Evolutionary conservation across 2,888 invertebrate species (phyloP), one percentile per base, ranked within the genome.

Genomic region (Aricia artaxerxes): DNA sequence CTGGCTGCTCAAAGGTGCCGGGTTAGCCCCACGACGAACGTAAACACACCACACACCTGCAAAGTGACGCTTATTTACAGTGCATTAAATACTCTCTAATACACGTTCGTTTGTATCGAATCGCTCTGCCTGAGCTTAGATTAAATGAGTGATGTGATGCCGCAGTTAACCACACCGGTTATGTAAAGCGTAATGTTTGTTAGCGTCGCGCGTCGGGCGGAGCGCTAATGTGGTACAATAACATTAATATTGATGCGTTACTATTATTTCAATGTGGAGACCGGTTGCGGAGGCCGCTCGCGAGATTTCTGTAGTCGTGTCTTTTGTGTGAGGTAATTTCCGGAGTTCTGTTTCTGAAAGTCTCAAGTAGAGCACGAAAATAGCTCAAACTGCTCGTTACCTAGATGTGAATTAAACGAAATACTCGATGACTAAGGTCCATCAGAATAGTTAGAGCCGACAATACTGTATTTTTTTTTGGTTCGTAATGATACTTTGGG

Each of bases 1-100:
- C 89, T 94, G 96, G 87, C 95, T 97, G 84, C 89, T 92, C 84
- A 88, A 93, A 93, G 93, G 93, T 93, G 91, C 87, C 88, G 87
- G 89, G 80, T 84, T 83, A 83, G 11, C 11, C 5, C 49, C 49
- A 9, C 49, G 9, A 35, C 35, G 3, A 38, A 69, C 9, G 69
- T 69, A 69, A 69, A 69, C 69, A 69, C 9, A 44, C 44, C 44
- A 4, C 44, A 49, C 49, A 49, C 49, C 49, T 9, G 49, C 31
- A 64, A 64, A 64, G 24, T 64, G 61, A 24, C 9, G 24, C 24
- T 69, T 35, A 31, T 69, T 35, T 9, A 69, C 24, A n/a, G 69
- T 64, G 61, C 31, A 6, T 24, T 24, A 61, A 61, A 24, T 24
- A 24, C 24, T 24, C 24, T 24, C 24, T 24, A 24, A 24, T 24